Evolutionary conservation across 2,113 vertebrate genomes (phyloP).

Genomic region (Melanerpes aurifrons): DNA sequence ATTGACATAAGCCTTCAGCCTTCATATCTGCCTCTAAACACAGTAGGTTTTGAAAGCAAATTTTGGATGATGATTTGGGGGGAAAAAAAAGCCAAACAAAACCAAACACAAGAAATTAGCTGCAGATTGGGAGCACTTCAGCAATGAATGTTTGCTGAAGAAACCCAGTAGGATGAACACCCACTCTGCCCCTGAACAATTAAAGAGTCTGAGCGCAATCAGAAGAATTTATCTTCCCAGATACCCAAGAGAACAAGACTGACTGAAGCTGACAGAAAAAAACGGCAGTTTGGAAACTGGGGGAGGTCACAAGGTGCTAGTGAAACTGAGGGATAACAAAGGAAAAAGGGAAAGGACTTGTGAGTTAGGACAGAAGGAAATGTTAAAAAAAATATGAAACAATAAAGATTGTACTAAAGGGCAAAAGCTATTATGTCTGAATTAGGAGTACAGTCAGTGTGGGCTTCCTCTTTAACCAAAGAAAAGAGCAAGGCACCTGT

Average conservation of each 20-base stretch:
- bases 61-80: rapidly evolving
- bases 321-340: background rate
- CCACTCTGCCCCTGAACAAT: background rate
- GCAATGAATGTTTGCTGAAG: background rate
- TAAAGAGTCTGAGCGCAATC: background rate
- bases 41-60: background rate
- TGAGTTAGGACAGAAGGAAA: background rate
- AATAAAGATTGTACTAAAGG: background rate
- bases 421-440: background rate
- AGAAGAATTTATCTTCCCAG: background rate
- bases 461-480: background rate
- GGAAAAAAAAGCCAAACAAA: background rate
- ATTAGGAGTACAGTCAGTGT: background rate
- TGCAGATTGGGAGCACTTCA: background rate
- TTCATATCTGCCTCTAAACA: background rate
- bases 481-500: background rate
- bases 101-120: background rate
- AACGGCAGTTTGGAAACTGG: background rate
- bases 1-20: background rate
- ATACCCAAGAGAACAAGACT: background rate
- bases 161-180: background rate
- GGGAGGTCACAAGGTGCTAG: background rate
- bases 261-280: background rate
- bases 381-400: background rate
- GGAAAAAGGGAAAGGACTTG: background rate